Evolutionary conservation across 2,113 vertebrate species (phyloP).

Genomic region (Cyprinodon variegatus): DNA sequence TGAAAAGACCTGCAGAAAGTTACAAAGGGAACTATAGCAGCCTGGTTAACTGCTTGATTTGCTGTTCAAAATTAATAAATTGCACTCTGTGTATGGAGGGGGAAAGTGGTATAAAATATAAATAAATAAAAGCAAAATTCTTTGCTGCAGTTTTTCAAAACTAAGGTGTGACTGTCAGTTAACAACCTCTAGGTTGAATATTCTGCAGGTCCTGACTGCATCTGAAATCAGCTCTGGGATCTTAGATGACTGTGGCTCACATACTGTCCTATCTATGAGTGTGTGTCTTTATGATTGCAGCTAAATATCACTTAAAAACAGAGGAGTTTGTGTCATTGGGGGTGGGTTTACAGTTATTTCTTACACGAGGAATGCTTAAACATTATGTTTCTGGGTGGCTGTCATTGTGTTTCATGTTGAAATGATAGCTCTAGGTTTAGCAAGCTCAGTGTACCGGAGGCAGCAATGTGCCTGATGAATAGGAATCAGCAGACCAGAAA

Average conservation of each 20-base stretch:
- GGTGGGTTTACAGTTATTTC: not conserved
- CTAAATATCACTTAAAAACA: slow-evolving; percentile 32
- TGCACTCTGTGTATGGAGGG: not conserved
- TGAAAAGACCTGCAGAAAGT: not conserved
- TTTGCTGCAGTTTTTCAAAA: not conserved
- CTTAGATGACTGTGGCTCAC: not conserved
- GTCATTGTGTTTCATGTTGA: slow-evolving; percentile 2
- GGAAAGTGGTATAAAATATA: not conserved
- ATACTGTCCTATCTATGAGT: slow-evolving; percentile 3
- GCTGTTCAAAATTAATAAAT: not conserved
- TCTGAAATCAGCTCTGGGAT: slow-evolving; percentile 20
- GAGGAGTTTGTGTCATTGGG: not conserved
- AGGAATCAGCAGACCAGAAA: slow-evolving; percentile 64
- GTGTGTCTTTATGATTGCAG: slow-evolving; percentile 12
- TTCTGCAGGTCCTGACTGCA: slow-evolving; percentile 22
- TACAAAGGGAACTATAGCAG: not conserved
- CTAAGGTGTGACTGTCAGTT: slow-evolving; percentile 23
- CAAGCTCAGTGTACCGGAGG: slow-evolving; percentile 27
- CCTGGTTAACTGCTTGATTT: not conserved
- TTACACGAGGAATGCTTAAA: slow-evolving; percentile 20
- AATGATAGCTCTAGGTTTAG: slow-evolving; percentile 51
- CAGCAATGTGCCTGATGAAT: slow-evolving; percentile 64
- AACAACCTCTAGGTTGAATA: slow-evolving; percentile 34
- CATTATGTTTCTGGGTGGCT: slow-evolving; percentile 16
- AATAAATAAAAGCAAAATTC: no score